phyloP scores from a whole-genome alignment of 2,888 invertebrate genomes.

The Schizaphis graminum region DNA sequence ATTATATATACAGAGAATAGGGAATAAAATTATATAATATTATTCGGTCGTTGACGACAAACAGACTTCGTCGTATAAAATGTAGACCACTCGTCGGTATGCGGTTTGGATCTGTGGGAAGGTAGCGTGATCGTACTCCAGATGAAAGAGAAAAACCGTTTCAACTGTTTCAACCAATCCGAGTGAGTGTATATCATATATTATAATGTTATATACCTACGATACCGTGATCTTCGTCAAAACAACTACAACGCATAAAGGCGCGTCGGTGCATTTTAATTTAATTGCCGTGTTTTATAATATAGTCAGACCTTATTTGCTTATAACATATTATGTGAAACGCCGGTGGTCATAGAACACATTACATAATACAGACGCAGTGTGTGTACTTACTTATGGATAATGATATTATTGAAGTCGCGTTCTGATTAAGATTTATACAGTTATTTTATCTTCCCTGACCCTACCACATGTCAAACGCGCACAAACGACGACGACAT shows the following conservation, averaged over 20 bases:
- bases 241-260: not conserved
- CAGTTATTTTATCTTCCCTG: not conserved
- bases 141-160: not conserved
- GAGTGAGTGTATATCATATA: not conserved
- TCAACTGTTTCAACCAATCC: not conserved
- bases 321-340: not conserved
- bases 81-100: not conserved
- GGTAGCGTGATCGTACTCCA: not conserved
- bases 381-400: not conserved
- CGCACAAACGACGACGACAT: not conserved
- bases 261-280: not conserved
- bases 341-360: not conserved
- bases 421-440: not conserved
- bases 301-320: not conserved
- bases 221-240: not conserved
- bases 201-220: not conserved
- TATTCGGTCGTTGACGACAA: not conserved
- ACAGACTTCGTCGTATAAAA: not conserved
- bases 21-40: not conserved
- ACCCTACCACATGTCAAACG: not conserved
- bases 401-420: not conserved
- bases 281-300: conserved; percentile 6
- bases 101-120: not conserved
- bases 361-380: not conserved
- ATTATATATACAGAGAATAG: not conserved